Percentiles rank a stretch among this genome's conserved stretches.
Conservation (phyloP, 2,888 invertebrate species). For the Diarsia dahlii region DNA sequence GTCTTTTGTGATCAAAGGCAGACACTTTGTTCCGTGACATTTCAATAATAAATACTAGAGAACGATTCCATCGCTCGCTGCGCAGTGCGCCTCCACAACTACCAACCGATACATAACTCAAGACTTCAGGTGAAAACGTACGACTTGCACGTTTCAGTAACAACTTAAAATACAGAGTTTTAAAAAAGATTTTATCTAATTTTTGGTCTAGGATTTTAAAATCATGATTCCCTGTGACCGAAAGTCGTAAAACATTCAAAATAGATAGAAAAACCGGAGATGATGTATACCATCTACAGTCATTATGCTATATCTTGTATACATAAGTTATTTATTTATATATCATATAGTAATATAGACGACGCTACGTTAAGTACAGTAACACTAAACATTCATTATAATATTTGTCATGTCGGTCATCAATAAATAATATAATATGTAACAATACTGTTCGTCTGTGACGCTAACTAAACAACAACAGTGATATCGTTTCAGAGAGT, state of each 20-base stretch:
- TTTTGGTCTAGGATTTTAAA: slow-evolving; percentile 69
- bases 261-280: slow-evolving; percentile 67
- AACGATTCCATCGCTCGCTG: slow-evolving; percentile 23
- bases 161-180: slow-evolving; percentile 56
- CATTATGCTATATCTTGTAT: slow-evolving; percentile 61
- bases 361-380: slow-evolving; percentile 62
- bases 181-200: slow-evolving; percentile 62
- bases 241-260: slow-evolving; percentile 68
- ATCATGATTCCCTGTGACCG: slow-evolving; percentile 74
- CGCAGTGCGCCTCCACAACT: neutral
- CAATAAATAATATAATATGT: slow-evolving; percentile 54
- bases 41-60: slow-evolving; percentile 36
- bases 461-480: slow-evolving; percentile 51
- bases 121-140: slow-evolving; percentile 8
- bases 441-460: slow-evolving; percentile 51
- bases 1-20: slow-evolving; percentile 62
- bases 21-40: slow-evolving; percentile 49
- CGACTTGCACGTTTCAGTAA: slow-evolving; percentile 31
- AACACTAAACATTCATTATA: slow-evolving; percentile 60
- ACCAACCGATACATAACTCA: slow-evolving; percentile 8
- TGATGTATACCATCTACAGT: slow-evolving; percentile 65
- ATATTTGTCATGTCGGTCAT: slow-evolving; percentile 62
- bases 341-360: slow-evolving; percentile 58
- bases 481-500: slow-evolving; percentile 49
- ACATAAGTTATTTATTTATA: slow-evolving; percentile 61